Conservation (phyloP, 1,140 invertebrate species). For the Diachasmimorpha longicaudata region DNA sequence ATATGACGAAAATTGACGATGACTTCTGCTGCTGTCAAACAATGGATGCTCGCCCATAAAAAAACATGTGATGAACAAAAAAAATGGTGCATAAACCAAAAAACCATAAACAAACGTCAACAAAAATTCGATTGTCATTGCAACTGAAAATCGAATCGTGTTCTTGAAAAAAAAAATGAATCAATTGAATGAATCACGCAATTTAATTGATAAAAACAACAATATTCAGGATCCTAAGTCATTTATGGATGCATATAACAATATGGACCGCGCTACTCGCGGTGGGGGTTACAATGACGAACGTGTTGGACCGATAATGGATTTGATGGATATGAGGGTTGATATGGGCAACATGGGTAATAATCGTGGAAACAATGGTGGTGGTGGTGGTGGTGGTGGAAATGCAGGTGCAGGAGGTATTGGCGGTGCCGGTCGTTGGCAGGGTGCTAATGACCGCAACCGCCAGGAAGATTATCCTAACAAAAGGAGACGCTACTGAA, state of each 20-base stretch:
- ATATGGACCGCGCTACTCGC: slow-evolving; percentile 55
- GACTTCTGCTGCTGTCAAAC: slow-evolving; percentile 63
- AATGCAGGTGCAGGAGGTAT: slow-evolving; percentile 33
- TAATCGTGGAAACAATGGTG: slow-evolving; percentile 30
- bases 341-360: slow-evolving; percentile 54
- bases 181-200: background rate
- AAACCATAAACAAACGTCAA: background rate
- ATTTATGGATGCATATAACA: slow-evolving; percentile 62
- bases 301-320: slow-evolving; percentile 60
- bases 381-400: slow-evolving; percentile 26
- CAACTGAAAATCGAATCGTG: background rate
- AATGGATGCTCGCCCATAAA: slow-evolving; percentile 59
- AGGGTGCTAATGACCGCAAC: slow-evolving; percentile 49
- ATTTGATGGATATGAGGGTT: slow-evolving; percentile 63
- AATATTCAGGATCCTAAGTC: slow-evolving; percentile 58
- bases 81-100: slow-evolving; percentile 39
- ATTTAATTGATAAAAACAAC: background rate
- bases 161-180: slow-evolving; percentile 14
- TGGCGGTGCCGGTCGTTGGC: slow-evolving; percentile 35
- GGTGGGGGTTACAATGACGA: slow-evolving; percentile 61
- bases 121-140: background rate
- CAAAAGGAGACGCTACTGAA: slow-evolving; percentile 61
- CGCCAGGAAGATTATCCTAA: slow-evolving; percentile 63
- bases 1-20: slow-evolving; percentile 65
- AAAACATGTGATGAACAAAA: slow-evolving; percentile 34